Percentiles rank a stretch among this genome's conserved stretches.
These are phyloP conservation scores for Lysandra coridon DNA, from an alignment of 2,888 invertebrate genomes.

Conservation along the genomic window DNA sequence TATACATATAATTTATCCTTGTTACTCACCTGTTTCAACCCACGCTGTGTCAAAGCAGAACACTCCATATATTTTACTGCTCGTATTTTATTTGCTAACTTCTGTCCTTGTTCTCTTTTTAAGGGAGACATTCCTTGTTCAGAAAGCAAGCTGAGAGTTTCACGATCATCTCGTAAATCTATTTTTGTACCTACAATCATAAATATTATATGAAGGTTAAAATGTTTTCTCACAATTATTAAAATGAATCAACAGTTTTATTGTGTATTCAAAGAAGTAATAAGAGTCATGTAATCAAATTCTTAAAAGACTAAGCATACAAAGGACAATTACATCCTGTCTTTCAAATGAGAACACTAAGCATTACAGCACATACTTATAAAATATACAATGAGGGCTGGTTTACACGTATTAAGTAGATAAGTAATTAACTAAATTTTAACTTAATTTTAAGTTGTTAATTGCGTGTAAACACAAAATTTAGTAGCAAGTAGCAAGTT, in stretches of 20 bases:
- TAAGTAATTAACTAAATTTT: too few species aligned
- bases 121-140: slow-evolving; percentile 97
- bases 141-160: slow-evolving; percentile 93
- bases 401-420: too few species aligned
- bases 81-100: slow-evolving; percentile 98
- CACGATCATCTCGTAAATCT: slow-evolving; percentile 98
- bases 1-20: background rate
- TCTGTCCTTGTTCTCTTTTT: slow-evolving; percentile 98
- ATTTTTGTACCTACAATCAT: slow-evolving; percentile 93
- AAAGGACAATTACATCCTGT: background rate
- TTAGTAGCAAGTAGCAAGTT: too few species aligned
- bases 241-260: background rate
- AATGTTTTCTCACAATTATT: background rate
- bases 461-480: too few species aligned
- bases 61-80: slow-evolving; percentile 99
- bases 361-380: background rate
- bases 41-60: slow-evolving; percentile 98
- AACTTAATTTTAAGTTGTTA: too few species aligned
- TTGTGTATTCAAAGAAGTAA: background rate
- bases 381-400: background rate
- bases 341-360: background rate
- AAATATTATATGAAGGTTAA: slow-evolving; percentile 7
- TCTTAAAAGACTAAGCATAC: background rate
- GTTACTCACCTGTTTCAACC: slow-evolving; percentile 89
- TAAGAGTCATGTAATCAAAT: background rate